These are phyloP conservation scores for Pseudolaguvia tuberculata DNA, from an alignment of 2,113 vertebrate species.

Conservation along the genomic window DNA sequence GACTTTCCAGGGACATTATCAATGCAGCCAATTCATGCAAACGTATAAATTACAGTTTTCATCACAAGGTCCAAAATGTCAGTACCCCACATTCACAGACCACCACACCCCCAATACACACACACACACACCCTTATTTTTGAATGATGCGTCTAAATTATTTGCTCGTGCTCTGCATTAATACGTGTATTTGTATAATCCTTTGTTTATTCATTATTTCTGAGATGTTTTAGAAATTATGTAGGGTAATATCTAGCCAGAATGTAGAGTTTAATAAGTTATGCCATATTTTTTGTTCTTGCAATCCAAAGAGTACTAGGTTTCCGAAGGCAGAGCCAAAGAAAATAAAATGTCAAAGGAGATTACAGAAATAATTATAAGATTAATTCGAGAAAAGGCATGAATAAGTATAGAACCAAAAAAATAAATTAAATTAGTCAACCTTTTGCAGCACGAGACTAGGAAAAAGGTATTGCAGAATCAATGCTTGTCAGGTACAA, in stretches of 20 bases:
- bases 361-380: conserved; percentile 64
- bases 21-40: neutral
- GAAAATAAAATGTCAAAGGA: conserved; percentile 59
- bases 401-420: conserved; percentile 1
- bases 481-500: neutral
- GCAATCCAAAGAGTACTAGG: conserved; percentile 71
- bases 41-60: neutral
- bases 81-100: too few species aligned
- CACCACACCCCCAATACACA: too few species aligned
- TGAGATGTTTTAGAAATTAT: conserved; percentile 71
- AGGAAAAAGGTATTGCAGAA: neutral
- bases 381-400: conserved; percentile 3
- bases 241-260: conserved; percentile 74
- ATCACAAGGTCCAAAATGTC: neutral
- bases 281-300: conserved; percentile 73
- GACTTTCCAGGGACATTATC: neutral
- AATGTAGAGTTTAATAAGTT: conserved; percentile 70
- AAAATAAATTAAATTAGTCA: neutral
- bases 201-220: conserved; percentile 79
- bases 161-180: conserved; percentile 70
- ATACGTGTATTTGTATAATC: conserved; percentile 71
- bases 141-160: conserved; percentile 69
- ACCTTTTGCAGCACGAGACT: neutral
- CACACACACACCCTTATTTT: conserved; percentile 38
- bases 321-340: conserved; percentile 64